Base-by-base conservation (phyloP, 2,113 vertebrate species). In the Pseudopodoces humilis region DNA sequence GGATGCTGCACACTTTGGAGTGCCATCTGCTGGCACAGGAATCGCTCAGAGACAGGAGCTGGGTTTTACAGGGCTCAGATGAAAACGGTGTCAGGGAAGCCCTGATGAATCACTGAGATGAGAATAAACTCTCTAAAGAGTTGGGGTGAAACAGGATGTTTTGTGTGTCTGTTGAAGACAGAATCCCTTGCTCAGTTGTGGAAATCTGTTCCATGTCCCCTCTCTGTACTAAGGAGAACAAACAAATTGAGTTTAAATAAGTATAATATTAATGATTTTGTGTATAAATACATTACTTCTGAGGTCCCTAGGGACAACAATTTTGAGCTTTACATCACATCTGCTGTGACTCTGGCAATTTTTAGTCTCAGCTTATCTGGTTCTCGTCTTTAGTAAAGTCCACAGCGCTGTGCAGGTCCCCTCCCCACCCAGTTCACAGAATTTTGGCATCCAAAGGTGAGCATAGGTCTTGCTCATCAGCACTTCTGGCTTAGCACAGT, bases 21-120 rank as follows among this genome's bases (percentile, higher is more conserved):
- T 92, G 89, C 93, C 95, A 95, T 95, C 96, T 96, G 92, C 95
- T 96, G 96, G 95, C 81, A 39, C 10, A 21, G 47, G 43, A 19
- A 71, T 43, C 7, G 3, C 20, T 14, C 0, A 0, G 46, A 30
- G n/a, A 3, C 49, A n/a, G 78, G 85, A 91, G 30, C 78, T 28
- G 41, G 39, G 30, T 52, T 88, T 74, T 25, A 6, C 24, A 49
- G 7, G 14, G 9, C 33, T 86, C 11, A 0, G 30, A 39, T 33
- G 27, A 75, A 49, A 68, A 50, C 2, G 0, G 27, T 4, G 5
- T n/a, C 22, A 13, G 75, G n/a, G 44, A 63, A 50, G 4, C 37
- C 58, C 67, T 53, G 83, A 30, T 56, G 86, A 79, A 20, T 41
- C 49, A 31, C 7, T 60, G 52, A 85, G 74, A 44, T 43, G 37